Conservation (phyloP, 2,113 vertebrate species). For the Mirounga angustirostris region DNA sequence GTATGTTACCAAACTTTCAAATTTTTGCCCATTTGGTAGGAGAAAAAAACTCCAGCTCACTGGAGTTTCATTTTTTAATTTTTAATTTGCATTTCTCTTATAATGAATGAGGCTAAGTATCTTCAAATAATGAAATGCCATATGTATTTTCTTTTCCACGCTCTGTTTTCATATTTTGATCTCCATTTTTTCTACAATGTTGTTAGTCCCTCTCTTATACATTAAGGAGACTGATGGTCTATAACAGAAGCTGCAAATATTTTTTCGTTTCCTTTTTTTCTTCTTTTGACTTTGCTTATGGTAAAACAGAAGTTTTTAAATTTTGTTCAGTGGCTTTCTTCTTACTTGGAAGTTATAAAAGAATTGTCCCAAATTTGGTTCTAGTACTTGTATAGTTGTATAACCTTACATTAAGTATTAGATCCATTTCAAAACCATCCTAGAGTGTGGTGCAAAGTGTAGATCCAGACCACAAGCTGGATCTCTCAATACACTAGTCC, state of each 20-base stretch:
- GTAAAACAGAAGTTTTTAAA: not conserved
- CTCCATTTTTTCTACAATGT: not conserved
- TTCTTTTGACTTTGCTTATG: not conserved
- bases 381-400: not conserved
- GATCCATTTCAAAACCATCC: not conserved
- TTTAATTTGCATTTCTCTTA: not conserved
- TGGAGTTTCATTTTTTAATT: not conserved
- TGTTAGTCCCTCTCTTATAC: not conserved
- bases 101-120: not conserved
- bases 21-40: not conserved
- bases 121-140: not conserved
- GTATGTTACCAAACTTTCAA: not conserved
- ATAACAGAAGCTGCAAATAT: not conserved
- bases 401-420: not conserved
- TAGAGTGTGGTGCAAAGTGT: not conserved
- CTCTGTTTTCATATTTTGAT: not conserved
- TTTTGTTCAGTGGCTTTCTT: not conserved
- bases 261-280: not conserved
- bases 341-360: not conserved
- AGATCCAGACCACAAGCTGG: not conserved
- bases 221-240: not conserved
- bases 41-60: not conserved
- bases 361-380: not conserved
- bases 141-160: not conserved
- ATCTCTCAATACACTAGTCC: not conserved